Base-by-base conservation (phyloP, 2,888 invertebrate genomes). In the Nomada hirtipes region DNA sequence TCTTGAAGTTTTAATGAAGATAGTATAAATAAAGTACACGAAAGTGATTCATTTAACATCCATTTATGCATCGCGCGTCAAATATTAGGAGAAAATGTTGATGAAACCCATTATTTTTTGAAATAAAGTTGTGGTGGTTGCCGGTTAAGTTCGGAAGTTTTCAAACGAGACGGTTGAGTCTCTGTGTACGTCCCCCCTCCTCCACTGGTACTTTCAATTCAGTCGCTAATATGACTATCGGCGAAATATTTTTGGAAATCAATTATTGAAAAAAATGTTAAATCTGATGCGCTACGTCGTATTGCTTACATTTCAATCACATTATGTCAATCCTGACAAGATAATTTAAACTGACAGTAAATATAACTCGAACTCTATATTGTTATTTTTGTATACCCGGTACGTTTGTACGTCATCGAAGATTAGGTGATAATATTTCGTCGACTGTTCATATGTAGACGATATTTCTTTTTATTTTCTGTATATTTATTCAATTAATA, bases 101-200 rank as follows among this genome's bases (percentile, higher is more conserved):
- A 23, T 26, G 29, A 55, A 64, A 53, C 42, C 52, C 2, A 73
- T 74, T 83, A 83, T 82, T 87, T 87, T 85, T 86, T 44, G 42
- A 79, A 78, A 79, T 63, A 65, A 86, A 84, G 60, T 68, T 82
- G 65, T 20, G 68, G 23, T 72, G 44, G 55, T 64, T 52, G 52
- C 36, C 64, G 61, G 63, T 59, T 76, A 78, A 53, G 63, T 78
- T 79, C 81, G 64, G 79, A 67, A 85, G 85, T 88, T 90, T 91
- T 90, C 89, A 91, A 91, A 91, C 86, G 87, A 84, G 81, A 82
- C 78, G 80, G 89, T 85, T 84, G 75, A 70, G 79, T 84, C 76
- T 86, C 88, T 88, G 79, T 80, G 82, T 44, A 59, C 60, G 85
- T 36, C 36, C 0, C 76, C 77, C 79, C 83, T 26, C 26, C 77